These are phyloP conservation scores for Neopelma chrysocephalum DNA, from an alignment of 2,797 vertebrate genomes.

Conservation along the genomic window DNA sequence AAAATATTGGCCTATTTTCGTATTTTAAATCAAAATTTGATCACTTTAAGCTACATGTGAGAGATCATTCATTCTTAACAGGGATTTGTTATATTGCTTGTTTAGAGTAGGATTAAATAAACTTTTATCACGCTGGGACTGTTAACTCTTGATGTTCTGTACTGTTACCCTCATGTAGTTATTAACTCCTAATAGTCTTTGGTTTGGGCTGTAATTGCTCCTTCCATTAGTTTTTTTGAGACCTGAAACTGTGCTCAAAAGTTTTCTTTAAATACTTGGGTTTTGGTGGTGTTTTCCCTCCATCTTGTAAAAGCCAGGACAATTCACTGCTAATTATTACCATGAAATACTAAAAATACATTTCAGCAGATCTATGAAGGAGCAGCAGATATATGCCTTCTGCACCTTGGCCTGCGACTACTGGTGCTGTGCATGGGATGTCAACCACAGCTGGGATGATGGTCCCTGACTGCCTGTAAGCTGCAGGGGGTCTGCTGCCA, in stretches of 20 bases:
- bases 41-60: conserved; percentile 34
- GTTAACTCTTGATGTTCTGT: neutral
- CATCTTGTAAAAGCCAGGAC: neutral
- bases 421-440: neutral
- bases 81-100: conserved; percentile 24
- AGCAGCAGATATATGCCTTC: neutral
- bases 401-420: neutral
- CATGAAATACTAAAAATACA: neutral
- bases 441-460: neutral
- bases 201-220: neutral
- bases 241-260: neutral
- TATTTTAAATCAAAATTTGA: conserved; percentile 28
- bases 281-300: neutral
- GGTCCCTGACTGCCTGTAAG: neutral
- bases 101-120: conserved; percentile 45
- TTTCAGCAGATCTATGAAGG: neutral
- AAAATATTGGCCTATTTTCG: conserved; percentile 15
- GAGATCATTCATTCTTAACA: conserved; percentile 34
- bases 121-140: neutral
- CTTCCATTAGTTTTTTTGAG: neutral
- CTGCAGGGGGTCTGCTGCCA: neutral
- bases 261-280: neutral
- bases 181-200: neutral
- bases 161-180: neutral
- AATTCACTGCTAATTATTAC: neutral